phyloP scores from a whole-genome alignment of 2,888 invertebrate genomes.

The Piscicola geometra region DNA sequence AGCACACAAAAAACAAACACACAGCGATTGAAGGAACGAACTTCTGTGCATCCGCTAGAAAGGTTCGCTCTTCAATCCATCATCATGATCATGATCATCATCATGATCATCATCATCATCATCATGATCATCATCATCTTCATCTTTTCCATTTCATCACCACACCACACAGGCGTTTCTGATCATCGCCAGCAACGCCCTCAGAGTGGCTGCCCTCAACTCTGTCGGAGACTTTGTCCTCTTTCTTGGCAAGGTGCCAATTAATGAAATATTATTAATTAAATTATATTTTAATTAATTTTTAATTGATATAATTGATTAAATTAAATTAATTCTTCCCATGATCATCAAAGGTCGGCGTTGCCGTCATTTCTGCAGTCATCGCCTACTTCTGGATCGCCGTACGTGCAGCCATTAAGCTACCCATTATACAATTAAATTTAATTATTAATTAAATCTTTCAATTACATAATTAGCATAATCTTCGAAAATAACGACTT shows the following conservation, averaged over 20 bases:
- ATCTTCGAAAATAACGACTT: too few species aligned
- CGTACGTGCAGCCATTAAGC: not conserved
- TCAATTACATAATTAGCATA: too few species aligned
- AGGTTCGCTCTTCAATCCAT: slow-evolving; percentile 61
- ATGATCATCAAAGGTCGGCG: not conserved
- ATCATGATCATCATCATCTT: slow-evolving; percentile 33
- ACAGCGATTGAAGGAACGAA: slow-evolving; percentile 76
- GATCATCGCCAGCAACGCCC: slow-evolving; percentile 64
- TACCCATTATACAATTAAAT: too few species aligned
- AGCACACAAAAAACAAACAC: too few species aligned
- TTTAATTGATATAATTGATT: too few species aligned
- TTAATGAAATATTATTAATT: slow-evolving; percentile 59
- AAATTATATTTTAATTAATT: too few species aligned
- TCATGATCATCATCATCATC: slow-evolving; percentile 34
- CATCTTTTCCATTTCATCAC: slow-evolving; percentile 13
- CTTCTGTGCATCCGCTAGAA: slow-evolving; percentile 83
- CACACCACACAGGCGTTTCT: slow-evolving; percentile 69
- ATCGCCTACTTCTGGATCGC: not conserved
- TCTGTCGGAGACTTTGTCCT: slow-evolving; percentile 86
- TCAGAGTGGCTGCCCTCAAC: slow-evolving; percentile 86
- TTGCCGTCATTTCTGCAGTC: not conserved
- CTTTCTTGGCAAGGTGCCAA: slow-evolving; percentile 75
- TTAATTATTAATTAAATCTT: too few species aligned
- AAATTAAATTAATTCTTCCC: too few species aligned
- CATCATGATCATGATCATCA: slow-evolving; percentile 34